Evolutionary conservation across 2,797 vertebrate species (phyloP).

Genomic region (Diplodus puntazzo): DNA sequence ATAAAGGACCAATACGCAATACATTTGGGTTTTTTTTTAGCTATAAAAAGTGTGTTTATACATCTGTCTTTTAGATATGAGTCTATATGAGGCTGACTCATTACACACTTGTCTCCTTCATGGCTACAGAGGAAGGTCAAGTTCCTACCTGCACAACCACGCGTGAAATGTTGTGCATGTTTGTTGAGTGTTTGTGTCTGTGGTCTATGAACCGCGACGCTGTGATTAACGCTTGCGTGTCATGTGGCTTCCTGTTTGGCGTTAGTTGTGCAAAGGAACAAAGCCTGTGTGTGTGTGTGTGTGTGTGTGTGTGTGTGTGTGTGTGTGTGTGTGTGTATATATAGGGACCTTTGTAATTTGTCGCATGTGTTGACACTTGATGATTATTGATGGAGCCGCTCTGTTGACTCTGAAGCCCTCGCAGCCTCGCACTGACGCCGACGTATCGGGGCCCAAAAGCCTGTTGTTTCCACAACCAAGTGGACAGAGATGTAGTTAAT

Average conservation of each 20-base stretch:
- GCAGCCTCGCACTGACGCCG: background rate
- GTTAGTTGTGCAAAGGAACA: constrained; percentile 20
- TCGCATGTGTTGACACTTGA: constrained; percentile 35
- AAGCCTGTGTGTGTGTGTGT: background rate
- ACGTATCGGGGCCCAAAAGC: background rate
- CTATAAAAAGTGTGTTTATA: background rate
- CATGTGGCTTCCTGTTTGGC: constrained; percentile 27
- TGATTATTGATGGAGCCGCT: constrained; percentile 11
- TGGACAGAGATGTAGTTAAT: background rate
- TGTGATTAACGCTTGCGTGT: constrained; percentile 37
- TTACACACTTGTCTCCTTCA: background rate
- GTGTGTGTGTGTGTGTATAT: background rate
- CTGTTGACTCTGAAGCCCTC: constrained; percentile 29
- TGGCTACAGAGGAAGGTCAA: background rate
- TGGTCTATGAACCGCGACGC: background rate
- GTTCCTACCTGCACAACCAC: background rate
- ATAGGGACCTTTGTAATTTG: constrained; percentile 41
- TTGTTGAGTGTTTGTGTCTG: background rate
- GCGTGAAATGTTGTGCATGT: background rate
- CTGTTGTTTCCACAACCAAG: background rate
- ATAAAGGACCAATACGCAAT: background rate
- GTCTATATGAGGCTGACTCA: background rate
- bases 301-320: no score
- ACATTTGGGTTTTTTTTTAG: background rate
- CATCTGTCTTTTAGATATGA: constrained; percentile 1